A percentile compares a stretch with the other conserved stretches of the same genome.
phyloP scores from a whole-genome alignment of 1,140 invertebrate genomes.

The Apis laboriosa region DNA sequence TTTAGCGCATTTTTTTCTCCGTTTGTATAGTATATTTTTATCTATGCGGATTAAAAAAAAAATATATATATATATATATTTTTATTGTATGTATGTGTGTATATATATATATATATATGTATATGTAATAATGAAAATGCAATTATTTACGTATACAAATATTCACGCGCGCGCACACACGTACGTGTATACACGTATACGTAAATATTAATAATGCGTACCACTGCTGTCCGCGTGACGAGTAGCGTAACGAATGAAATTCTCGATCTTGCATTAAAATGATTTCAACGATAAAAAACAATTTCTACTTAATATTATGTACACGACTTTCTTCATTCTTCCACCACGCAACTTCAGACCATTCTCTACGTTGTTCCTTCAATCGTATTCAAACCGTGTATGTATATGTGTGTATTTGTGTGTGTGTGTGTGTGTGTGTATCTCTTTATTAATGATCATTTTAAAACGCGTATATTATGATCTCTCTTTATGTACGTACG shows the following conservation, averaged over 20 bases:
- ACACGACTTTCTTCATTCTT: slow-evolving; percentile 48
- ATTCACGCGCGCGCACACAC: background rate
- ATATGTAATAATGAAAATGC: slow-evolving; percentile 59
- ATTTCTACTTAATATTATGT: slow-evolving; percentile 59
- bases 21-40: slow-evolving; percentile 33
- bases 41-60: slow-evolving; percentile 67
- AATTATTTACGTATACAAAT: slow-evolving; percentile 17
- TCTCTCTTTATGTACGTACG: background rate
- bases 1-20: slow-evolving; percentile 44
- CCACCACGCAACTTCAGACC: slow-evolving; percentile 42
- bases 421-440: background rate
- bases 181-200: slow-evolving; percentile 25
- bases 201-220: slow-evolving; percentile 43
- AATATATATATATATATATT: slow-evolving; percentile 59
- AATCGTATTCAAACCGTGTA: slow-evolving; percentile 34
- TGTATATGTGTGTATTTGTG: too few relatives aligned
- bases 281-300: slow-evolving; percentile 66
- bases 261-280: slow-evolving; percentile 45
- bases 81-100: slow-evolving; percentile 36
- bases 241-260: slow-evolving; percentile 61
- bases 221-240: slow-evolving; percentile 60
- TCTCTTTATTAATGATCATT: slow-evolving; percentile 24
- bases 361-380: background rate
- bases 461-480: slow-evolving; percentile 11
- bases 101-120: slow-evolving; percentile 34